Conservation (phyloP, 2,797 vertebrate genomes). For the Falco naumanni region DNA sequence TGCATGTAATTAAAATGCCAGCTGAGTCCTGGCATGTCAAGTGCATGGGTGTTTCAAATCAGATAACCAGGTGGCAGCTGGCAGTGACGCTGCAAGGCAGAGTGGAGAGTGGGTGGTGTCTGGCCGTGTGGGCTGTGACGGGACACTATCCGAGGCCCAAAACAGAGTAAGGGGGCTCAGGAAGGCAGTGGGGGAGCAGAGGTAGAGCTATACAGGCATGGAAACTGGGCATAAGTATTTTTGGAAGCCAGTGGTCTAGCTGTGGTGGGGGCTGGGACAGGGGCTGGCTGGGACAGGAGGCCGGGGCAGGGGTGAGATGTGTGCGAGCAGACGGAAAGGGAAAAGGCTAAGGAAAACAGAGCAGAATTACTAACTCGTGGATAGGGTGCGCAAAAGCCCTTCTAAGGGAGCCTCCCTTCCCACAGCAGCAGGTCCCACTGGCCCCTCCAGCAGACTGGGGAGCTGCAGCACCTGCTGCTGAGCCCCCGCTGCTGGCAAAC, state of each 20-base stretch:
- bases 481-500: not conserved
- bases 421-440: not conserved
- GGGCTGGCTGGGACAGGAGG: not conserved
- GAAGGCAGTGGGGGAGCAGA: rapidly evolving
- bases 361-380: not conserved
- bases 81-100: not conserved
- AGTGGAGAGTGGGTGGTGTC: not conserved
- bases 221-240: not conserved
- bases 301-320: no score
- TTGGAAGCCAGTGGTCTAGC: not conserved
- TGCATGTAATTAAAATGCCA: not conserved
- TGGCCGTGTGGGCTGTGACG: not conserved
- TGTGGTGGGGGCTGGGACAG: rapidly evolving
- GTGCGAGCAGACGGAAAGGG: not conserved
- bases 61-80: not conserved
- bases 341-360: not conserved
- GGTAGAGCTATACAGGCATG: not conserved
- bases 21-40: not conserved
- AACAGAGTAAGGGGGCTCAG: not conserved
- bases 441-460: not conserved
- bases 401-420: not conserved
- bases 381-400: not conserved
- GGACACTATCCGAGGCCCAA: not conserved
- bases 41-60: not conserved
- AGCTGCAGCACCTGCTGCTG: not conserved